A percentile compares a stretch with the other conserved stretches of the same genome.
phyloP scores from a whole-genome alignment of 2,888 invertebrate genomes.

The Thalpophila matura region DNA sequence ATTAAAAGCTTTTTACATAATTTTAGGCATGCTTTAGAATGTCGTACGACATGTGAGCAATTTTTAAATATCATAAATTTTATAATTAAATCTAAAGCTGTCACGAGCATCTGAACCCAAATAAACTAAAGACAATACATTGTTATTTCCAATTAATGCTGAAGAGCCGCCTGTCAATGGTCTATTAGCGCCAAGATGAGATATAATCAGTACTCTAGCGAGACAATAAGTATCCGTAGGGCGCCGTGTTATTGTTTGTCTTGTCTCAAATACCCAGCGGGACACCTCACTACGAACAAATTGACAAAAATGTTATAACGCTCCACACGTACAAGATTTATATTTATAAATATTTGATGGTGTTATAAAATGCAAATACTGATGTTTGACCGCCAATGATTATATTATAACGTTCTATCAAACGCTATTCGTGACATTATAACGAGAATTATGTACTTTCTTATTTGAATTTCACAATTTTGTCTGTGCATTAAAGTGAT shows the following conservation, averaged over 20 bases:
- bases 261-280: conserved; percentile 79
- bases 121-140: conserved; percentile 53
- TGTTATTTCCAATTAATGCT: conserved; percentile 72
- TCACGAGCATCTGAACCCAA: conserved; percentile 47
- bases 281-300: conserved; percentile 76
- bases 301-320: conserved; percentile 80
- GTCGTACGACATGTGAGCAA: no score
- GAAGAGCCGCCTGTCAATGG: conserved; percentile 75
- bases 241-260: conserved; percentile 84
- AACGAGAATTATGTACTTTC: conserved; percentile 39
- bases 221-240: conserved; percentile 85
- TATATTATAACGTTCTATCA: conserved; percentile 50
- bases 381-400: conserved; percentile 50
- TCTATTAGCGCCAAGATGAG: conserved; percentile 82
- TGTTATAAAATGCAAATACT: conserved; percentile 60
- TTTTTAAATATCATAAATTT: background rate
- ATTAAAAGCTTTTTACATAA: background rate
- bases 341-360: conserved; percentile 55
- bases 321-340: conserved; percentile 56
- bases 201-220: conserved; percentile 78
- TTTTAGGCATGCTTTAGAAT: background rate
- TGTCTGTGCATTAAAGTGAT: conserved; percentile 39
- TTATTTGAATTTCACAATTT: conserved; percentile 46
- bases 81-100: conserved; percentile 50
- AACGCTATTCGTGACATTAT: conserved; percentile 31